Evolutionary conservation across 2,888 invertebrate genomes (phyloP), one percentile per base, ranked within the genome.

Genomic region (Andrena flavipes): DNA sequence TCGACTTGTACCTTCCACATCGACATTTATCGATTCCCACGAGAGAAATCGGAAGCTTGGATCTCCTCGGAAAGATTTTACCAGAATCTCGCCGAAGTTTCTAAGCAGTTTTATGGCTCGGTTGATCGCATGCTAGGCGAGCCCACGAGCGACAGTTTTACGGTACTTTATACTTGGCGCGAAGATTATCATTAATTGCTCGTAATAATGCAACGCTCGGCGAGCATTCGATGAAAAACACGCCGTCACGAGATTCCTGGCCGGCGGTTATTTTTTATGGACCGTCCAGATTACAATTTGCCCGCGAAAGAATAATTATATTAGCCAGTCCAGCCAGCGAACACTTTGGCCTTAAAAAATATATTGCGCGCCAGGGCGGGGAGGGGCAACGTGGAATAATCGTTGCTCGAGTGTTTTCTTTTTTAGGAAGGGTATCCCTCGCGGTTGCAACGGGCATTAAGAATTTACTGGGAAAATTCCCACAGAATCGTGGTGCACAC

Each of bases 401-500:
- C 23, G 26, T 4, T 26, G 23, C 23, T 23, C 23, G 56, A 16
- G 4, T 7, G 35, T 16, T 10, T 16, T 10, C 29, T 20, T 5
- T 16, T 35, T 42, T 6, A 26, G 4, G 29, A 1, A 3, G 35
- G 7, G 3, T 33, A 20, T 7, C 29, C 54, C 33, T 16, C 30
- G 8, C 60, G 20, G 16, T 42, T 13, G 26, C 29, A n/a, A 23
- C 10, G 0, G 42, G 23, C 29, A 23, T 16, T 26, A 54, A 33
- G 35, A 35, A 56, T 54, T 72, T 35, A 26, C 48, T 23, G n/a
- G 16, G 20, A 67, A 72, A 75, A 73, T 88, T 90, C 90, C 85
- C 90, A 90, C 90, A 88, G 77, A 83, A 70, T 69, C 71, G 73
- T 81, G 51, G 62, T 71, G n/a, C 54, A 49, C 73, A 23, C 72